These are phyloP conservation scores for Lithobates sylvaticus DNA, from an alignment of 2,797 vertebrate species.

Conservation along the genomic window DNA sequence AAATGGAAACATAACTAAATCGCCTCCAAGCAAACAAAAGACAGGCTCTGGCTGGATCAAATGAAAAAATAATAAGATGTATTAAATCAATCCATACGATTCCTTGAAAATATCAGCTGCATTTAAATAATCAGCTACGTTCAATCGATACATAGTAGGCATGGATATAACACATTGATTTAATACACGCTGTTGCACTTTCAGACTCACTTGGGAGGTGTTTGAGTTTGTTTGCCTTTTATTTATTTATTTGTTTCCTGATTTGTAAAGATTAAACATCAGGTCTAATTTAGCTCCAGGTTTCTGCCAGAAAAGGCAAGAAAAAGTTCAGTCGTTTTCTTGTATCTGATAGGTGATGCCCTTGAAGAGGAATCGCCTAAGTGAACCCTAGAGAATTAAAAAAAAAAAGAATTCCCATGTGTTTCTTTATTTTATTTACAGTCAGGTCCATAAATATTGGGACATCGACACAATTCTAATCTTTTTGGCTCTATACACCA, in stretches of 20 bases:
- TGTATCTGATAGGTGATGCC: too few species aligned
- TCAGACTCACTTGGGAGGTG: slow-evolving; percentile 19
- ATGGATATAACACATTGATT: slow-evolving; percentile 36
- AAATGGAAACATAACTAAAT: not conserved
- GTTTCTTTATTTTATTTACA: too few species aligned
- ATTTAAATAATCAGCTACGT: slow-evolving; percentile 52
- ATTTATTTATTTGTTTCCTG: not conserved
- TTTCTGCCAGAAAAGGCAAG: not conserved
- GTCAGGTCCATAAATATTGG: too few species aligned
- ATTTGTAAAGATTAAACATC: slow-evolving; percentile 13
- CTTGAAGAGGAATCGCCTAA: too few species aligned
- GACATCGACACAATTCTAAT: too few species aligned
- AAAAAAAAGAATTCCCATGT: too few species aligned
- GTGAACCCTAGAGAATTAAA: too few species aligned
- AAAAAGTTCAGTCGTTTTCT: too few species aligned
- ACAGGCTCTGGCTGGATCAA: not conserved
- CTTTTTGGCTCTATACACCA: too few species aligned
- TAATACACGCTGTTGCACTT: slow-evolving; percentile 7
- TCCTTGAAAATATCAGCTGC: slow-evolving; percentile 43
- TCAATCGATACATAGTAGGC: slow-evolving; percentile 13
- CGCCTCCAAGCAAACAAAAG: not conserved
- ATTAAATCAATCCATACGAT: slow-evolving; percentile 50
- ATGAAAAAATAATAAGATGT: slow-evolving; percentile 46
- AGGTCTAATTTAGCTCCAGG: not conserved
- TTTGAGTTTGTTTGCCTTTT: not conserved